Base-by-base conservation (phyloP, 2,888 invertebrate species). In the Hecatera dysodea region DNA sequence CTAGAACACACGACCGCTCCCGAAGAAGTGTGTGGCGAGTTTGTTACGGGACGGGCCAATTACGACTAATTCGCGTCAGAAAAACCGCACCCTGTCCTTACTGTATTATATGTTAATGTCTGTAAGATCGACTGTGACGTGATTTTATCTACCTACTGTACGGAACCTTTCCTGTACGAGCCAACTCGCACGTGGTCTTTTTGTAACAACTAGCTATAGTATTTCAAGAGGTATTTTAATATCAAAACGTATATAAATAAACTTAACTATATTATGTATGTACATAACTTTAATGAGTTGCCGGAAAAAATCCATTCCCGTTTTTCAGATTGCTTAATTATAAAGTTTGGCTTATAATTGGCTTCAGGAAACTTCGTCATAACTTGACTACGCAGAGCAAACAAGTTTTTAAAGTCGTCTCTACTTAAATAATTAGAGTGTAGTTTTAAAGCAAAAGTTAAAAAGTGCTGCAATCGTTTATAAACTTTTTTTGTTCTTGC, bases 271-370 rank as follows among this genome's bases (percentile, higher is more conserved):
- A 27, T n/a, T n/a, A n/a, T n/a, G n/a, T n/a, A n/a, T n/a, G n/a
- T 44, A 65, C 65, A 46, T 8, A 44, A 44, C 29, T 75, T 55
- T 46, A 42, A 76, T 42, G 29, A 72, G 68, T 19, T 52, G 2
- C n/a, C 12, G 11, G 27, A 52, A 56, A 12, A n/a, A 77, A 27
- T 57, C 27, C 27, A 44, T 56, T 36, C 27, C 12, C 33, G 22
- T 69, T 53, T n/a, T 75, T 24, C 17, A 39, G 53, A 46, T 76
- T 42, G 53, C 17, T 67, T 76, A 76, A 55, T 67, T 67, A 55
- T 67, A 76, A 76, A 76, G 53, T 55, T 71, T 24, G 29, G 22
- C 24, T 33, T 9, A 7, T 73, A 70, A 73, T 50, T 62, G 42
- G 4, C 70, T 72, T 52, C 52, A 24, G 52, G 19, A 69, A 57